phyloP scores from a whole-genome alignment of 1,140 invertebrate genomes.

The Aphaenogaster rudis region DNA sequence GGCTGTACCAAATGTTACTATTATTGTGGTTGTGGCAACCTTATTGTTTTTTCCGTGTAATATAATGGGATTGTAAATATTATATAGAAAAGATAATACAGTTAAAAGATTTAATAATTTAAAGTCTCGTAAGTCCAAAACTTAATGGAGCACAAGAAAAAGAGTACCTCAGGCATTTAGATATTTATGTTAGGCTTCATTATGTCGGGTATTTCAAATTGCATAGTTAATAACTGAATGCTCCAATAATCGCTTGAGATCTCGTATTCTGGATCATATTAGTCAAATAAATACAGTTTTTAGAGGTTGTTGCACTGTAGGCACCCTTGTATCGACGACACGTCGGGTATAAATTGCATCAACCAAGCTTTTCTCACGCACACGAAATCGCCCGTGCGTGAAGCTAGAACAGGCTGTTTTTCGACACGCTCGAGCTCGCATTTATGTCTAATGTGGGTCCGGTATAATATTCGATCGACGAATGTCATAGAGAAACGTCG shows the following conservation, averaged over 20 bases:
- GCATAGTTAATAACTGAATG: neutral
- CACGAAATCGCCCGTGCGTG: constrained; percentile 36
- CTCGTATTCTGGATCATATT: neutral
- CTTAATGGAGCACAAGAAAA: neutral
- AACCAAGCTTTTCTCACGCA: constrained; percentile 13
- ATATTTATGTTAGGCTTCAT: neutral
- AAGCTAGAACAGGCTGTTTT: constrained; percentile 42
- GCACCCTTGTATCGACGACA: constrained; percentile 5
- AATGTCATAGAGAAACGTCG: constrained; percentile 18
- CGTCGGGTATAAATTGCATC: constrained; percentile 29
- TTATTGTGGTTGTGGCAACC: too few species aligned
- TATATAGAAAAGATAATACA: neutral
- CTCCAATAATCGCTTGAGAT: neutral
- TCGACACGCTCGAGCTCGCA: constrained; percentile 43
- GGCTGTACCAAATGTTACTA: too few species aligned
- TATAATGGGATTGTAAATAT: neutral
- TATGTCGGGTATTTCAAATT: neutral
- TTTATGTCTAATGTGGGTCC: constrained; percentile 25
- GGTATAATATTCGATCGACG: constrained; percentile 23
- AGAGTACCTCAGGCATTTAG: neutral
- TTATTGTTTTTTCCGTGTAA: too few species aligned
- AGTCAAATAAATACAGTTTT: constrained; percentile 4
- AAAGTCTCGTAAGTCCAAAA: neutral
- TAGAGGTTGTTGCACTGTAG: neutral
- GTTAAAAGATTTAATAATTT: neutral